Evolutionary conservation across 2,888 invertebrate species (phyloP).

Genomic region (Leucoptera coffeella): DNA sequence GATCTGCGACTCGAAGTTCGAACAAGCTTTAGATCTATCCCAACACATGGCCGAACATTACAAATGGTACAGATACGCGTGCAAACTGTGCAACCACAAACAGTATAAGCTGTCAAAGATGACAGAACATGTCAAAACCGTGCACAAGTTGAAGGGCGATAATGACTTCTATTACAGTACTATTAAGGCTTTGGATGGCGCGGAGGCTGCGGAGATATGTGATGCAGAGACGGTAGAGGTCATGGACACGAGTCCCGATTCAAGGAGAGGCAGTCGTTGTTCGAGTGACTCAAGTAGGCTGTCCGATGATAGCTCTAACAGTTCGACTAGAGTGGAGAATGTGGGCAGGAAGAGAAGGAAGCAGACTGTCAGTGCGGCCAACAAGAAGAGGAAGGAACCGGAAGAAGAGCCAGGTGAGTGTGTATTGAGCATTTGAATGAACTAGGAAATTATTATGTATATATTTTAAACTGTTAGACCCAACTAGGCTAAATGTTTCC

Average conservation of each 20-base stretch:
- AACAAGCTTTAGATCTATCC: slow-evolving; percentile 43
- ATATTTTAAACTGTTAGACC: too few relatives aligned
- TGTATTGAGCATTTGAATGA: neutral
- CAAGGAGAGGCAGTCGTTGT: slow-evolving; percentile 32
- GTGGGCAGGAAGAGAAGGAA: slow-evolving; percentile 26
- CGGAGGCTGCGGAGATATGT: slow-evolving; percentile 20
- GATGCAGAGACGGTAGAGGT: slow-evolving; percentile 15
- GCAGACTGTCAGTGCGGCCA: slow-evolving; percentile 11
- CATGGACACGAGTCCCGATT: slow-evolving; percentile 23
- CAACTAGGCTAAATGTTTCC: too few relatives aligned
- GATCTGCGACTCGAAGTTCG: slow-evolving; percentile 42
- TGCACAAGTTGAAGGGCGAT: slow-evolving; percentile 56
- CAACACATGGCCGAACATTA: slow-evolving; percentile 62
- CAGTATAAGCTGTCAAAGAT: slow-evolving; percentile 61
- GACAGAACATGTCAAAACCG: slow-evolving; percentile 57
- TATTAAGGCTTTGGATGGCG: slow-evolving; percentile 34
- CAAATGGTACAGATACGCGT: slow-evolving; percentile 69
- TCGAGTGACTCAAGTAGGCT: slow-evolving; percentile 39
- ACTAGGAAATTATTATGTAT: slow-evolving; percentile 2
- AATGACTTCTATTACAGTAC: slow-evolving; percentile 43
- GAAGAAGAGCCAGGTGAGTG: slow-evolving; percentile 9
- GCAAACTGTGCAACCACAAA: slow-evolving; percentile 66
- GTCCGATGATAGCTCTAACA: slow-evolving; percentile 39
- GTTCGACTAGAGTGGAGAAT: slow-evolving; percentile 20
- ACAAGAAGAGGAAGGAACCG: slow-evolving; percentile 15